Percentiles rank a stretch among this genome's conserved stretches.
phyloP scores from a whole-genome alignment of 2,113 vertebrate species.

The Delphinus delphis region DNA sequence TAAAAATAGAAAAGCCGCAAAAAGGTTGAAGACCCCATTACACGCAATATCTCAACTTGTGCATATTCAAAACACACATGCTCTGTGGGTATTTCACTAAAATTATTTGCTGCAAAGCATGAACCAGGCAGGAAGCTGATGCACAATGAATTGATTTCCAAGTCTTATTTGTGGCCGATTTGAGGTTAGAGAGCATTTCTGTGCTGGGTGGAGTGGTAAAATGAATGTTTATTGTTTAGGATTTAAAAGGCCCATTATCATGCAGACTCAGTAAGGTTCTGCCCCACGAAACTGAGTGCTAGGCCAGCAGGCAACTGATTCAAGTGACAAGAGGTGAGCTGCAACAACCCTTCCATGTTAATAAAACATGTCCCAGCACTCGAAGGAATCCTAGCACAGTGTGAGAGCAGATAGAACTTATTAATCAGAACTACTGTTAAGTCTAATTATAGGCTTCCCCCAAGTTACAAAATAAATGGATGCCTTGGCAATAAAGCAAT shows the following conservation, averaged over 20 bases:
- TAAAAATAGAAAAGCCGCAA: conserved; percentile 61
- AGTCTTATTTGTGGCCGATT: conserved; percentile 83
- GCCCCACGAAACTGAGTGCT: conserved; percentile 72
- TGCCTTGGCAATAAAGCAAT: conserved; percentile 32
- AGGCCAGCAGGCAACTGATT: conserved; percentile 74
- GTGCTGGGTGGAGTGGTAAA: conserved; percentile 76
- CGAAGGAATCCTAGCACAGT: conserved; percentile 52
- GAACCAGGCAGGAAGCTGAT: conserved; percentile 81
- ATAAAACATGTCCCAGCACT: conserved; percentile 61
- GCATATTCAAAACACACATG: conserved; percentile 80
- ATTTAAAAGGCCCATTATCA: conserved; percentile 75
- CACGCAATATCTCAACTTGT: conserved; percentile 68
- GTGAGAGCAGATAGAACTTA: conserved; percentile 55
- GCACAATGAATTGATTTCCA: conserved; percentile 82
- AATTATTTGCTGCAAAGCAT: conserved; percentile 83
- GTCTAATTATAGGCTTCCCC: conserved; percentile 57
- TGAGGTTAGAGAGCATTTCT: conserved; percentile 80
- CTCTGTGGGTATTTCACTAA: conserved; percentile 80
- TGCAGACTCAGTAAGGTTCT: conserved; percentile 69
- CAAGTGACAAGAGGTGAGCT: conserved; percentile 72
- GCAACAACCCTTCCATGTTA: conserved; percentile 64
- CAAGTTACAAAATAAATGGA: conserved; percentile 63
- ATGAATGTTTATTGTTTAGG: conserved; percentile 67
- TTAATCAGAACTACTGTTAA: conserved; percentile 68
- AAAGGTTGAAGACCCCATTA: conserved; percentile 71